Conservation (phyloP, 2,888 invertebrate species). For the Cartodere bifasciata region DNA sequence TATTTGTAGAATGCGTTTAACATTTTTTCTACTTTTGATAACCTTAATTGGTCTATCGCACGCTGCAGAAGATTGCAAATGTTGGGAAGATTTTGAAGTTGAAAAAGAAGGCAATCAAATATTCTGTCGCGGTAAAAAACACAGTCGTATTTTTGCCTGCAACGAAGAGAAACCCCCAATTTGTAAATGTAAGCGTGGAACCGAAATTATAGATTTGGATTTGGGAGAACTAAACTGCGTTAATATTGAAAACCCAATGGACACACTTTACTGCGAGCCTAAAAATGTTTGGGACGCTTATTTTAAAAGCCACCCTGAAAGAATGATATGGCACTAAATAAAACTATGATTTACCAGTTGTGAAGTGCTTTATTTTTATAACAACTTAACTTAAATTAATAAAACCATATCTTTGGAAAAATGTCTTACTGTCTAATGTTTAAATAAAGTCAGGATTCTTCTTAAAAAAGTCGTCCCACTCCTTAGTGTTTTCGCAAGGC, state of each 20-base stretch:
- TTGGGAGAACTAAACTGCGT: conserved; percentile 22
- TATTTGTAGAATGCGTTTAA: too few relatives aligned
- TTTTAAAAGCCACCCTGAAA: conserved; percentile 18
- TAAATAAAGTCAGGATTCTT: conserved; percentile 22
- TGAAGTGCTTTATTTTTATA: too few relatives aligned
- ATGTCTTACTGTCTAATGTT: neutral
- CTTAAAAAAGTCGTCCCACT: conserved; percentile 27
- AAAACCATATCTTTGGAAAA: neutral
- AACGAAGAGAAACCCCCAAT: conserved; percentile 22
- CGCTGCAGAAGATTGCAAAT: conserved; percentile 17
- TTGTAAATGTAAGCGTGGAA: conserved; percentile 19
- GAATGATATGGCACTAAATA: too few relatives aligned
- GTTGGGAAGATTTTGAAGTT: conserved; percentile 23
- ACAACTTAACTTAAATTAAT: too few relatives aligned
- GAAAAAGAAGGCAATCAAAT: conserved; percentile 14
- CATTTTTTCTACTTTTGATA: too few relatives aligned
- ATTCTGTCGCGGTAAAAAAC: conserved; percentile 20
- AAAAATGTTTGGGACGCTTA: conserved; percentile 17
- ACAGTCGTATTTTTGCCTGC: conserved; percentile 20
- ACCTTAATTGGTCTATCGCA: too few relatives aligned
- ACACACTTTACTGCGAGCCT: conserved; percentile 14
- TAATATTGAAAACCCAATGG: conserved; percentile 7
- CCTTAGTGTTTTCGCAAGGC: conserved; percentile 27
- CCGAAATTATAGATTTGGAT: conserved; percentile 18
- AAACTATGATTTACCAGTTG: too few relatives aligned